Percentiles rank a stretch among this genome's conserved stretches.
phyloP scores from a whole-genome alignment of 2,113 vertebrate species.

The Vireo altiloquus region DNA sequence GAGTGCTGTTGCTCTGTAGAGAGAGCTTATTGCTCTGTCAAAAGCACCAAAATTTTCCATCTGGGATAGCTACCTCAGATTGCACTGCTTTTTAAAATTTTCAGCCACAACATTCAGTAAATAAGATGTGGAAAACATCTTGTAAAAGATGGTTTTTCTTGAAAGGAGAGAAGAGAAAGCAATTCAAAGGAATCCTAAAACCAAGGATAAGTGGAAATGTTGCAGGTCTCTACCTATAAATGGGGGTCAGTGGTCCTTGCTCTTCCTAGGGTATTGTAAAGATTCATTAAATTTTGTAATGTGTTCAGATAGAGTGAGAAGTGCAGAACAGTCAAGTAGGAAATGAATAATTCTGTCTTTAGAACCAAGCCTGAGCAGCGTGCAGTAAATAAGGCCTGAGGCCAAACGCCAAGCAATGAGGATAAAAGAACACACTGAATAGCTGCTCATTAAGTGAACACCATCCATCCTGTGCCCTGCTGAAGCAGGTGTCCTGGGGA shows the following conservation, averaged over 20 bases:
- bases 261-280: not conserved
- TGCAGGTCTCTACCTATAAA: not conserved
- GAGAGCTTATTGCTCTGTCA: not conserved
- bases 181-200: not conserved
- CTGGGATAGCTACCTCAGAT: not conserved
- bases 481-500: conserved; percentile 66
- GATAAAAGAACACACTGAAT: conserved; percentile 67
- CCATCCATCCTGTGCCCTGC: conserved; percentile 51
- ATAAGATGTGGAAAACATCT: not conserved
- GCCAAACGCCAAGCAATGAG: conserved; percentile 51
- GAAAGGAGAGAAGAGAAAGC: not conserved
- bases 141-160: not conserved
- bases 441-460: conserved; percentile 59
- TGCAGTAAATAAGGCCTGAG: conserved; percentile 62
- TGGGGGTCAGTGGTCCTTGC: not conserved
- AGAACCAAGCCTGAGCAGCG: conserved; percentile 21
- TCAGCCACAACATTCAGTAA: not conserved
- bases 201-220: not conserved
- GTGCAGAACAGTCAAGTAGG: not conserved
- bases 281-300: conserved; percentile 27
- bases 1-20: not conserved
- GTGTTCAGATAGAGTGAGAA: not conserved
- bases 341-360: conserved; percentile 65
- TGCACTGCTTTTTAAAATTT: not conserved
- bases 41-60: not conserved